Evolutionary conservation across 2,797 vertebrate species (phyloP), one percentile per base, ranked within the genome.

Genomic region (Botia kubotai): DNA sequence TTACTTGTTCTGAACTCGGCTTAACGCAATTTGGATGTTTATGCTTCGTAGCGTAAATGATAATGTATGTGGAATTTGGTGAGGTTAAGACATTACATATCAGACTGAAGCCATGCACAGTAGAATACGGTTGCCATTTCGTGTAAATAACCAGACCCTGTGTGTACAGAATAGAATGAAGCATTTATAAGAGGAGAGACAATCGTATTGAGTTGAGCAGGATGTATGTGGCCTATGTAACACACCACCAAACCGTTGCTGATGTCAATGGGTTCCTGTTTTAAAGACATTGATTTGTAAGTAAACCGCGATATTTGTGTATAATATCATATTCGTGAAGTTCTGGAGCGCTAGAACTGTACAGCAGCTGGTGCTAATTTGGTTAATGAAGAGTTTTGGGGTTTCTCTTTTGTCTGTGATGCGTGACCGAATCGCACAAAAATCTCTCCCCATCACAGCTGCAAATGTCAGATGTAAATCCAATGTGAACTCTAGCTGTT

Each of bases 391-490:
- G n/a, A 55, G 52, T 76, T 75, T 76, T n/a, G 39, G n/a, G 62
- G 16, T 39, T 69, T 60, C 23, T 46, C 16, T 58, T 66, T 17
- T 33, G 11, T 39, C 48, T 76, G 17, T 66, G 53, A 36, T 58
- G 11, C 48, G n/a, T 78, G 53, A 50, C 21, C 48, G 55, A 66
- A 36, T 66, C 65, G 14, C 21, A 65, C 58, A 72, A 69, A 43
- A 48, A 75, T 39, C 52, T 16, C 6, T 19, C 62, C 63, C n/a
- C 68, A 52, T 72, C 26, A 72, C 46, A 12, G 67, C 43, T 62
- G 70, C 23, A 62, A 78, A 75, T 79, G 46, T 79, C 77, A 72
- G 55, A 55, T 50, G 48, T 79, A 79, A 79, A 65, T 72, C 46
- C 69, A 79, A 3, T 16, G n/a, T 39, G 60, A 74, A 65, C 43